Conservation (phyloP, 92 coral and sea anemone species). For the Porites evermanni region DNA sequence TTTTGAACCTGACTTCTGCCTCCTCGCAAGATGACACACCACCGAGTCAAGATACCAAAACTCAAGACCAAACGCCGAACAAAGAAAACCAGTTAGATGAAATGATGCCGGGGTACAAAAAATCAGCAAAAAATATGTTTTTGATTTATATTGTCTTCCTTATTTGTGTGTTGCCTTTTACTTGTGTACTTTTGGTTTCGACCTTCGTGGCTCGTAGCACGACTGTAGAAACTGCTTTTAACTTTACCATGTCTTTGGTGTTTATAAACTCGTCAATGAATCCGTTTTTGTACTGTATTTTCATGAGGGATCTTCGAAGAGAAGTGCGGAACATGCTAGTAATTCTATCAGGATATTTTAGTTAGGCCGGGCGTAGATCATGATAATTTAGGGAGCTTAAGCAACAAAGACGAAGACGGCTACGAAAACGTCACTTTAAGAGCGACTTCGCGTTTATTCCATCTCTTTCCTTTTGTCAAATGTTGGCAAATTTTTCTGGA, state of each 20-base stretch:
- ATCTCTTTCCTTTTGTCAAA: too few species aligned
- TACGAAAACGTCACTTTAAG: too few species aligned
- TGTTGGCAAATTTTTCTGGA: too few species aligned
- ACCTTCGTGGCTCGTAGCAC: neutral
- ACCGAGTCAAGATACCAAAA: neutral
- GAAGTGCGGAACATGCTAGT: slow-evolving; percentile 2
- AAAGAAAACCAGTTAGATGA: neutral
- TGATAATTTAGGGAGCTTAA: too few species aligned
- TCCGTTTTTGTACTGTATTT: slow-evolving; percentile 2
- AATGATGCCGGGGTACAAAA: neutral
- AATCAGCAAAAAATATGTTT: slow-evolving; percentile 6
- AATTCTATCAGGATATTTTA: neutral
- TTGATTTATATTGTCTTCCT: slow-evolving; percentile 16
- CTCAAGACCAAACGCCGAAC: neutral
- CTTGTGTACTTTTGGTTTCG: neutral
- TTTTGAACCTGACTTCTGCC: neutral
- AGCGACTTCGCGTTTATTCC: too few species aligned
- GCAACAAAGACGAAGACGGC: too few species aligned
- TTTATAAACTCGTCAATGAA: slow-evolving; percentile 28
- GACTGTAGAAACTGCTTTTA: neutral
- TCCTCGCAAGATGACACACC: neutral
- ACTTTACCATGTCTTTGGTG: slow-evolving; percentile 18
- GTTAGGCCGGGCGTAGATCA: neutral
- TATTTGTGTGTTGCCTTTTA: slow-evolving; percentile 2
- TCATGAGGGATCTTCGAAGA: neutral